phyloP scores from a whole-genome alignment of 1,140 invertebrate species.

The Cydia strobilella region DNA sequence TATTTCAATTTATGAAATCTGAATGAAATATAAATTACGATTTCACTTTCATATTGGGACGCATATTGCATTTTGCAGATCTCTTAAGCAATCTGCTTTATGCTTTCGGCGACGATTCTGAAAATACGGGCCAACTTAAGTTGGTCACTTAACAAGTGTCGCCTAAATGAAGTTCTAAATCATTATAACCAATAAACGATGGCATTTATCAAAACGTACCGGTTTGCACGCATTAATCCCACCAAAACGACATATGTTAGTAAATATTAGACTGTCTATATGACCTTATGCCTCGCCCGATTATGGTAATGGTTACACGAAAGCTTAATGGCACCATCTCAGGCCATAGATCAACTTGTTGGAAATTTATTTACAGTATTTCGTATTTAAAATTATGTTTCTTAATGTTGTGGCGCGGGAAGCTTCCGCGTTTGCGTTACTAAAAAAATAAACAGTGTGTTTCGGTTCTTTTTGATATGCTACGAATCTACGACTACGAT shows the following conservation, averaged over 20 bases:
- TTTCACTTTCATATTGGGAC: too few species aligned
- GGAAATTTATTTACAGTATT: conserved; percentile 17
- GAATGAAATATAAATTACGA: too few species aligned
- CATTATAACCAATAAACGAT: conserved; percentile 35
- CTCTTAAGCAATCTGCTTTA: neutral
- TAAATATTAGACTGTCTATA: neutral
- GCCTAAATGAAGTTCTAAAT: conserved; percentile 38
- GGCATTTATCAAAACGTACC: conserved; percentile 33
- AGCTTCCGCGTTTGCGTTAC: conserved; percentile 25
- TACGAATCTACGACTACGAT: neutral
- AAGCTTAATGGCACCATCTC: conserved; percentile 21
- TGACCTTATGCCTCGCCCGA: neutral
- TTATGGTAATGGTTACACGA: conserved; percentile 27
- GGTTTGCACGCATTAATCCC: neutral
- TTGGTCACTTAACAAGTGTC: conserved; percentile 37
- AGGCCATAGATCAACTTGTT: conserved; percentile 29
- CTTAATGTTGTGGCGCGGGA: conserved; percentile 17
- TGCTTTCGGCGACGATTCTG: neutral
- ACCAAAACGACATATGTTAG: neutral
- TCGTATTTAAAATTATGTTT: conserved; percentile 25
- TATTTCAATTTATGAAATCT: too few species aligned
- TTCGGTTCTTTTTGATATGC: neutral
- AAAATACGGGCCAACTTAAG: neutral
- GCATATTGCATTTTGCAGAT: too few species aligned
- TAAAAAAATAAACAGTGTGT: neutral